Percentiles rank a stretch among this genome's conserved stretches.
Evolutionary conservation across 2,797 vertebrate species (phyloP).

Genomic region (Tiaroga cobitis): DNA sequence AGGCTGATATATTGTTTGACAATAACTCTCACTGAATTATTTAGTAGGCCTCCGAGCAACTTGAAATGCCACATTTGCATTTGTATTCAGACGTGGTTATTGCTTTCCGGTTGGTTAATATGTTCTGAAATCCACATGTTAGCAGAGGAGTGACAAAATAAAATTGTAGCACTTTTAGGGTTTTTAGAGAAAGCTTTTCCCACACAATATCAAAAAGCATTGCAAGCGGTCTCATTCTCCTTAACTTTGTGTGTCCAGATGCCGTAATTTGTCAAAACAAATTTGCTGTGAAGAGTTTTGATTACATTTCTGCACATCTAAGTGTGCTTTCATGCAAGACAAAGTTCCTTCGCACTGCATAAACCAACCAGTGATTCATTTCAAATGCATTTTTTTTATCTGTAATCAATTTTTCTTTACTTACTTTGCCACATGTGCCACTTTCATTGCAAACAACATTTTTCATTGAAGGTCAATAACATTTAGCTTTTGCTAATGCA

Average conservation of each 20-base stretch:
- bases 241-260: neutral
- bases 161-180: neutral
- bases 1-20: constrained; percentile 41
- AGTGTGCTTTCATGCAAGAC: constrained; percentile 4
- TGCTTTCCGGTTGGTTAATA: constrained; percentile 37
- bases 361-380: neutral
- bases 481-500: neutral
- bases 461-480: neutral
- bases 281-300: constrained; percentile 11
- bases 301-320: constrained; percentile 20
- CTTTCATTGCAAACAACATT: neutral
- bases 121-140: constrained; percentile 15
- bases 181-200: neutral
- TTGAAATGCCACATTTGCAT: constrained; percentile 52
- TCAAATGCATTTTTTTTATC: constrained; percentile 10
- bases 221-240: neutral
- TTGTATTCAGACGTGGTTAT: constrained; percentile 23
- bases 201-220: neutral
- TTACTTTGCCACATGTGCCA: neutral
- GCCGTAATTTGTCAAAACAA: constrained; percentile 16
- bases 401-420: neutral
- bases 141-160: neutral
- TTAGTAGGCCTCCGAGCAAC: constrained; percentile 13
- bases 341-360: neutral
- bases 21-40: constrained; percentile 44